phyloP scores from a whole-genome alignment of 1,140 invertebrate species.

The Caenorhabditis tropicalis region DNA sequence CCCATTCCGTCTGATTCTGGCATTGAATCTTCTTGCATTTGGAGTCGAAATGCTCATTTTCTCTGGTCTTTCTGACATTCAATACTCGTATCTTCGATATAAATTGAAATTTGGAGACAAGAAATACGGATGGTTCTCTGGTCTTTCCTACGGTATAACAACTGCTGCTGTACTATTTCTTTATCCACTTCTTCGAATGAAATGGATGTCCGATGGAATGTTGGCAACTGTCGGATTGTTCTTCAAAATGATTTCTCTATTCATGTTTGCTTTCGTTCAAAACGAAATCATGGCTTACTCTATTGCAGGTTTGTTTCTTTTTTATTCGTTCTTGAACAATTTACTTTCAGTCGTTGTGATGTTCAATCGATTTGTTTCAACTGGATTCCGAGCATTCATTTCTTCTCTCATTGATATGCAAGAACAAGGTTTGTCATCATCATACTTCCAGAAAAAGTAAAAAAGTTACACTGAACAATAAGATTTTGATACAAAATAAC shows the following conservation, averaged over 20 bases:
- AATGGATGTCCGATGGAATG: constrained; percentile 54
- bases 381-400: constrained; percentile 62
- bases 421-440: constrained; percentile 62
- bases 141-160: constrained; percentile 50
- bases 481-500: no score
- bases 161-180: constrained; percentile 60
- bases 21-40: constrained; percentile 46
- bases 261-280: constrained; percentile 61
- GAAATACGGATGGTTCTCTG: constrained; percentile 58
- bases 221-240: constrained; percentile 60
- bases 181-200: constrained; percentile 63
- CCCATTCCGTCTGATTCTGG: background rate
- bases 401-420: constrained; percentile 59
- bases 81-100: constrained; percentile 60
- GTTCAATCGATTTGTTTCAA: constrained; percentile 64
- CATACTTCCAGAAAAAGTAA: no score
- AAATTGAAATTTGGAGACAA: constrained; percentile 56
- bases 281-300: constrained; percentile 51
- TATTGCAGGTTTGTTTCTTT: constrained; percentile 13
- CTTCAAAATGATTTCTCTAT: constrained; percentile 61
- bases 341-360: constrained; percentile 54
- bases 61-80: constrained; percentile 54
- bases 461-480: no score
- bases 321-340: no score
- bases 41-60: constrained; percentile 52